Base-by-base conservation (phyloP, 2,797 vertebrate species). In the Meda fulgida region DNA sequence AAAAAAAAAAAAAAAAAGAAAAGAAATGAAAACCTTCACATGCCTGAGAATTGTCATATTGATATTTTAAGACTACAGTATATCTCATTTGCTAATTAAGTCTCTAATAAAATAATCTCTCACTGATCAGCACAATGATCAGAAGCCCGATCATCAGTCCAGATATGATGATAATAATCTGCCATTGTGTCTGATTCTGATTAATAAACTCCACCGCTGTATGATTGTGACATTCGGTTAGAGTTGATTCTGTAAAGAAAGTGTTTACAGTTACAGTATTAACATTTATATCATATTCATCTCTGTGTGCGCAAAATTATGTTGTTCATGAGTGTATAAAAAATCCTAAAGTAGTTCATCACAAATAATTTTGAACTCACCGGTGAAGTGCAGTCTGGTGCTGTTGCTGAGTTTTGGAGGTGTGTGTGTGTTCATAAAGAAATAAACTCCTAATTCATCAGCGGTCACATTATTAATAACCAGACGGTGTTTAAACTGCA, bases 391-490 rank as follows among this genome's bases (percentile, higher is more conserved):
- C 18, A 65, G 3, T 65, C 63, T 65, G 63, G 26, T 31, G 63
- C 63, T 65, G 7, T 34, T 66, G 29, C 29, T 66, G 63, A 66
- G 63, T 34, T 66, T 66, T 66, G 3, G 63, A 34, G 63, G 63
- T 8, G 6, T 8, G 0, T 0, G 0, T 66, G 63, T 34, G 29
- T 66, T 66, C 63, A 66, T 43, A 43, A 9, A 43, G 40, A 11
- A 43, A 43, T 43, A 43, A 43, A 43, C 40, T 43, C 40, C 40
- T 43, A 43, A 43, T 43, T 43, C 40, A 43, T 43, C 29, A 18
- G 23, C 73, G 85, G 69, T 80, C 34, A 87, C 73, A 51, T 84
- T 75, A 34, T 69, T 60, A 60, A 87, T 80, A 60, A 79, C 48
- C 48, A 88, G 60, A 63, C 26, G 69, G 80, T 66, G 58, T 11